Base-by-base conservation (phyloP, 2,113 vertebrate genomes). In the Prunella fulvescens region DNA sequence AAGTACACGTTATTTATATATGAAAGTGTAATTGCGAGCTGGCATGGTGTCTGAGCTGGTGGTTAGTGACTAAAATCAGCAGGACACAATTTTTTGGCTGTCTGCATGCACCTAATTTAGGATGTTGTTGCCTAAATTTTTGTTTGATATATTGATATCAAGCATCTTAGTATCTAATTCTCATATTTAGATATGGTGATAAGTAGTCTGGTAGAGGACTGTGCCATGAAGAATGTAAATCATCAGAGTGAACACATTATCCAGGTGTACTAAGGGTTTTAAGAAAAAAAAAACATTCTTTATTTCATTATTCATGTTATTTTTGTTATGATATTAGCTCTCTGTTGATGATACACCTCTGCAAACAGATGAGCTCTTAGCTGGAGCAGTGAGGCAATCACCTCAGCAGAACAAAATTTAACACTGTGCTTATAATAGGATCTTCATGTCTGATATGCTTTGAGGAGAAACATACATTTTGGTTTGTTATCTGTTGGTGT, bases 241-340 rank as follows among this genome's bases (percentile, higher is more conserved):
- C 2, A 4, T 60, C 6, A 19, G 33, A 73, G 6, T 9, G 17
- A 62, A 31, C 12, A 25, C 0, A 0, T 60, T 81, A 81, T 60
- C 24, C 9, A 23, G 22, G 4, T 40, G 5, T 39, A 31, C 5
- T 23, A 71, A 67, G 2, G 1, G 4, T 39, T 91, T 54, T 29
- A 47, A 37, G 37, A 51, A 24, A 14, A 25, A 24, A 66, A 19
- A 1, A 10, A 3, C 0, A 0, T 29, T 54, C 16, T 86, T 71
- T 57, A 65, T 79, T 88, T 90, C 15, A 48, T 91, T 78, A 20
- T 84, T 81, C 6, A 12, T 29, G 5, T 54, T 80, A 5, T 6
- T 87, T 64, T 54, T 70, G 17, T 51, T 64, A 14, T 33, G 9
- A 7, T 57, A n/a, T 14, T n/a, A 71, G 25, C 44, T 28, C 22